Evolutionary conservation across 2,113 vertebrate genomes (phyloP), one percentile per base, ranked within the genome.

Genomic region (Rhinopomastus cyanomelas): DNA sequence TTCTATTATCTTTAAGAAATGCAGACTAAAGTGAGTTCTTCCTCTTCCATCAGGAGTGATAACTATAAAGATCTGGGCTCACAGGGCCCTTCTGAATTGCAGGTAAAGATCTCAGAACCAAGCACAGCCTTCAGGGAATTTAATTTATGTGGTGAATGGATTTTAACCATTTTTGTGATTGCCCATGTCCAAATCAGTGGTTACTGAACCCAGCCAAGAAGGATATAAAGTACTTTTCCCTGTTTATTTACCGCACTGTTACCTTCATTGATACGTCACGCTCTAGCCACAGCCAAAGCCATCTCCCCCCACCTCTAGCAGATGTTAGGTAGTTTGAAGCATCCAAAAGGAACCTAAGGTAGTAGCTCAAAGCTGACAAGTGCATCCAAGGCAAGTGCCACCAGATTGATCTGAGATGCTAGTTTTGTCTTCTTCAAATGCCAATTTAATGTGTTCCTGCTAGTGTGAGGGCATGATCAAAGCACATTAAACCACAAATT

Each of bases 111-210:
- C 30, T n/a, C 29, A 62, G 32, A 86, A 51, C 12, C 25, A 81
- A 69, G 27, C 9, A 27, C 16, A 85, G 25, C 22, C 8, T 32
- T 51, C 27, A 42, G 25, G 51, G 15, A 55, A 53, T 68, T 72
- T 64, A 39, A 49, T 81, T 72, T 39, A 44, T 56, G 42, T 0
- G 1, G 46, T 0, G 0, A 48, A 3, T 12, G 27, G 25, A 21
- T 19, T 12, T 12, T 23, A 79, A 44, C 37, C 15, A 2, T 32
- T 37, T 20, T 39, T 59, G 10, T 5, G 14, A 19, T 39, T 69
- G 32, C 57, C 59, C 42, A 10, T 4, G 27, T 32, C 64, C 32
- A 55, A 57, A 32, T 13, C 57, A 81, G 62, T 71, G 57, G 27
- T 61, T 49, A 44, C 19, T 51, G 57, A 76, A 59, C 16, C 13